Evolutionary conservation across 2,113 vertebrate species (phyloP).

Genomic region (human (Homo sapiens)): DNA sequence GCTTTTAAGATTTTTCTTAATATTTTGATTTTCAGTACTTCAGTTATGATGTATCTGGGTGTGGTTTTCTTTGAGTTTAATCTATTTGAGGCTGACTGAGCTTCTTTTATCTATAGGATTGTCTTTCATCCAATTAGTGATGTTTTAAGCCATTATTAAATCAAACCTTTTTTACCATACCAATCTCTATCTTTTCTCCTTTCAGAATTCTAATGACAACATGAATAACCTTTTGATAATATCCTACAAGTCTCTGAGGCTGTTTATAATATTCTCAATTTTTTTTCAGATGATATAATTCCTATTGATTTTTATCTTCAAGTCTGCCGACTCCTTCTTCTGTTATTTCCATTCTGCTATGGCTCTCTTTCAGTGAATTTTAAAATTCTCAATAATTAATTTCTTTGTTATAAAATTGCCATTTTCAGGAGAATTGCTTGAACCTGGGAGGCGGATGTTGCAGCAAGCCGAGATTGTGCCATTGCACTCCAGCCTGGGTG

Average conservation of each 20-base stretch:
- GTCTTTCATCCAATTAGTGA: neutral
- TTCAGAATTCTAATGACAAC: neutral
- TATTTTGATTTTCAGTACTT: neutral
- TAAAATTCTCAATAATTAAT: neutral
- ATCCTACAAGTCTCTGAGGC: neutral
- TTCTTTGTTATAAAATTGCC: neutral
- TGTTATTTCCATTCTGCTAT: neutral
- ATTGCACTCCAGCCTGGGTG: no score
- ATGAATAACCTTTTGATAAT: neutral
- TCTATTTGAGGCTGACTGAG: neutral
- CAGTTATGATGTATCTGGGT: neutral
- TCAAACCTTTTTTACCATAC: neutral
- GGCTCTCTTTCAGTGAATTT: neutral
- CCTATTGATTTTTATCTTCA: neutral
- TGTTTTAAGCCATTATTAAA: neutral
- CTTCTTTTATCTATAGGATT: neutral
- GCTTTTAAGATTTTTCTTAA: neutral
- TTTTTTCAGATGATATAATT: neutral
- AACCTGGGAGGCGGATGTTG: no score
- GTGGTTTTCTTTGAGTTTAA: neutral
- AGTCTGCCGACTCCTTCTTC: neutral
- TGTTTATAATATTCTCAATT: neutral
- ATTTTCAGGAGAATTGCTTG: neutral
- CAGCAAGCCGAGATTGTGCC: no score
- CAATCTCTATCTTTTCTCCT: neutral